A percentile compares a stretch with the other conserved stretches of the same genome.
Conservation (phyloP, 2,888 invertebrate species). For the Acrobasis suavella region DNA sequence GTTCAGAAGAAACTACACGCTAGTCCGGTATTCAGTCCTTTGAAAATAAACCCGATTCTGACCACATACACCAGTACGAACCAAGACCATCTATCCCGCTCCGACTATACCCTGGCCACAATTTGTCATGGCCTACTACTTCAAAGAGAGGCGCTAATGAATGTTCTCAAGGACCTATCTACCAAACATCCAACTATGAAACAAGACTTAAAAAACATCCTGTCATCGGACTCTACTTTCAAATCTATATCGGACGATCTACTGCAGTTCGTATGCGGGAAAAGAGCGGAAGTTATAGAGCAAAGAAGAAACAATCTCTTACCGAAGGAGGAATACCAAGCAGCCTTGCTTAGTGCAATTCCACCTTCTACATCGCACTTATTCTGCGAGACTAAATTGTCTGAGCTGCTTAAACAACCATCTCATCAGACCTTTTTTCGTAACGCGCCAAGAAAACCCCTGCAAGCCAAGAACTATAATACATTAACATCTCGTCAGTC, state of each 20-base stretch:
- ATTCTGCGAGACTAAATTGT: constrained; percentile 19
- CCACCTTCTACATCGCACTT: constrained; percentile 24
- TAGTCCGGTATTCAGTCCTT: constrained; percentile 24
- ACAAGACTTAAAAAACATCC: constrained; percentile 22
- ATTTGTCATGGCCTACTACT: constrained; percentile 5
- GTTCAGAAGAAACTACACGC: constrained; percentile 29
- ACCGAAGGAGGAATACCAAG: constrained; percentile 22
- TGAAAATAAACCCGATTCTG: constrained; percentile 23
- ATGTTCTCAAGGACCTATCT: constrained; percentile 16
- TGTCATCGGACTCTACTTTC: constrained; percentile 20
- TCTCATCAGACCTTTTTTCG: constrained; percentile 19
- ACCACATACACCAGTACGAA: constrained; percentile 5
- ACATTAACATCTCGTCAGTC: no score
- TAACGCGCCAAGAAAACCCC: background rate
- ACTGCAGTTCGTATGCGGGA: constrained; percentile 28
- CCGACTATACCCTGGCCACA: no score
- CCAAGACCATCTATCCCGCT: no score
- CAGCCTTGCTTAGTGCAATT: constrained; percentile 21
- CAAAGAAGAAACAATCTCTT: constrained; percentile 14
- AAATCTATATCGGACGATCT: constrained; percentile 25
- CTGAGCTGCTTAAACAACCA: constrained; percentile 12
- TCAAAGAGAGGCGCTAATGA: constrained; percentile 19
- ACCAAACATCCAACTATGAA: constrained; percentile 20
- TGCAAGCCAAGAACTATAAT: constrained; percentile 1
- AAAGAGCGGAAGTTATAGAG: constrained; percentile 26